Conservation (phyloP, 1,140 invertebrate species). For the Heliothis virescens region DNA sequence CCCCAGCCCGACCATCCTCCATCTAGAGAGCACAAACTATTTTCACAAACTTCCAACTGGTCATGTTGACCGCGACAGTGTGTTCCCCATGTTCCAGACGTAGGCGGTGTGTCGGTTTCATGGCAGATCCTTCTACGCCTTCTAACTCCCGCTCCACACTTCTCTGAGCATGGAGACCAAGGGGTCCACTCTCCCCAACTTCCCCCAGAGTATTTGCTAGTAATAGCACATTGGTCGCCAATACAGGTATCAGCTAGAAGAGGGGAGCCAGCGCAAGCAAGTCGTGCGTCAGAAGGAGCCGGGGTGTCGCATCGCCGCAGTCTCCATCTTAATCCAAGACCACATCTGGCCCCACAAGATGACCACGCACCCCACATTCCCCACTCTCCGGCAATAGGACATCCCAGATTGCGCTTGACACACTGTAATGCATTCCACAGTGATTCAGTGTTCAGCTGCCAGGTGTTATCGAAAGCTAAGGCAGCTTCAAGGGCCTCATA, state of each 20-base stretch:
- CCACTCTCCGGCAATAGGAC: slow-evolving; percentile 74
- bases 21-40: slow-evolving; percentile 65
- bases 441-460: slow-evolving; percentile 74
- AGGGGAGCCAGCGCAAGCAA: slow-evolving; percentile 73
- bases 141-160: slow-evolving; percentile 71
- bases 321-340: slow-evolving; percentile 72
- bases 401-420: slow-evolving; percentile 77
- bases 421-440: slow-evolving; percentile 79
- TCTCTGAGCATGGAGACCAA: slow-evolving; percentile 77
- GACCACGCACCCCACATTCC: slow-evolving; percentile 76
- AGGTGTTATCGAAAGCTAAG: slow-evolving; percentile 72
- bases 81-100: slow-evolving; percentile 70
- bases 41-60: slow-evolving; percentile 72
- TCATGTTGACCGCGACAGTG: slow-evolving; percentile 77
- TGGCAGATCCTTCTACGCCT: slow-evolving; percentile 70
- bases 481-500: slow-evolving; percentile 73
- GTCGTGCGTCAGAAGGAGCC: slow-evolving; percentile 65
- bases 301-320: slow-evolving; percentile 74
- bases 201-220: slow-evolving; percentile 58
- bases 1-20: slow-evolving; percentile 82
- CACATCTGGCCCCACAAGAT: slow-evolving; percentile 75
- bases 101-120: slow-evolving; percentile 60
- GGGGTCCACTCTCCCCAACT: slow-evolving; percentile 72
- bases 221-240: slow-evolving; percentile 77
- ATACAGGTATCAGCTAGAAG: slow-evolving; percentile 69